Evolutionary conservation across 2,113 vertebrate genomes (phyloP).

Genomic region (Pangasianodon gigas): DNA sequence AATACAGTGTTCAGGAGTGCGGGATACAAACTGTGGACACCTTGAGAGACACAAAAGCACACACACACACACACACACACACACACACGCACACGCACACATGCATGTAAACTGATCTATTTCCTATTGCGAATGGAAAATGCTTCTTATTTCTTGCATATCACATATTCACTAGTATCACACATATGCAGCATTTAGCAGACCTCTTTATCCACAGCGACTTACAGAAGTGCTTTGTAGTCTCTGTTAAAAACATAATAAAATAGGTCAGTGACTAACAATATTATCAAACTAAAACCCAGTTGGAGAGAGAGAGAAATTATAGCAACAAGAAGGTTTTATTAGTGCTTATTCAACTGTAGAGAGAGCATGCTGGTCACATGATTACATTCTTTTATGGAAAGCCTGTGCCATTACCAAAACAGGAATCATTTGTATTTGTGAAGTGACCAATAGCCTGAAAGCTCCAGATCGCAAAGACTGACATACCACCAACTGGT

Average conservation of each 20-base stretch:
- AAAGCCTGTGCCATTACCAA: background rate
- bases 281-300: background rate
- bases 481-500: background rate
- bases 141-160: background rate
- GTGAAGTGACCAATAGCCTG: background rate
- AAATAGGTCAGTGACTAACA: constrained; percentile 2
- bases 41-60: background rate
- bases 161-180: background rate
- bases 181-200: background rate
- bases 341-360: background rate
- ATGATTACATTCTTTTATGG: background rate
- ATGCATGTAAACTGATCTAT: background rate
- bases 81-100: too few species aligned
- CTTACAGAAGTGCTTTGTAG: background rate
- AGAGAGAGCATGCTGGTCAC: background rate
- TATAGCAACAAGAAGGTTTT: background rate
- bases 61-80: too few species aligned
- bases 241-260: background rate
- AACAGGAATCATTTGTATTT: background rate
- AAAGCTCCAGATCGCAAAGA: background rate
- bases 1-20: too few species aligned
- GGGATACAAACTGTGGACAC: background rate
- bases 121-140: background rate
- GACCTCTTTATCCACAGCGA: background rate
- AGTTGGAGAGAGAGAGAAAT: background rate